Conservation (phyloP, 2,888 invertebrate species). For the Peribatodes rhomboidaria region DNA sequence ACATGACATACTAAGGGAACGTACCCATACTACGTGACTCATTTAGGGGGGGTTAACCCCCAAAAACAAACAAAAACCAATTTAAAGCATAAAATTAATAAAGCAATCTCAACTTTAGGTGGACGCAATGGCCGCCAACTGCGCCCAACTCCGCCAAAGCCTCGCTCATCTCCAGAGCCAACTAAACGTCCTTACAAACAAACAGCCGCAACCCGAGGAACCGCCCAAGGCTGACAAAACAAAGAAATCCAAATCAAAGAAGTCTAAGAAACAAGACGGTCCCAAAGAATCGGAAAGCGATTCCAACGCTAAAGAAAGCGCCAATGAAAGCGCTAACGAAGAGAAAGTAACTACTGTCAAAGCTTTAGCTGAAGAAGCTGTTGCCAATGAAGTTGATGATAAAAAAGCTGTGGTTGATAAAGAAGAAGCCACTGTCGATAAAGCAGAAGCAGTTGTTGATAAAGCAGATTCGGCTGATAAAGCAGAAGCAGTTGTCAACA, state of each 20-base stretch:
- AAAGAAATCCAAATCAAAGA: constrained; percentile 78
- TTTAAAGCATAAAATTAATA: constrained; percentile 6
- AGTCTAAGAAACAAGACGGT: constrained; percentile 56
- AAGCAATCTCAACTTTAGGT: constrained; percentile 66
- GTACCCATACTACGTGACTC: too few relatives aligned
- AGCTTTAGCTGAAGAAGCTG: constrained; percentile 2
- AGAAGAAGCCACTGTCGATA: neutral
- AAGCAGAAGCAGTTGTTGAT: neutral
- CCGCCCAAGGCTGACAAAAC: constrained; percentile 71
- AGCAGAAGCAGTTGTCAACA: constrained; percentile 1
- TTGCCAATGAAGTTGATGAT: constrained; percentile 9
- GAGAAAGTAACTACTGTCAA: constrained; percentile 12
- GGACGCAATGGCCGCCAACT: constrained; percentile 87
- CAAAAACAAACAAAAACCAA: neutral
- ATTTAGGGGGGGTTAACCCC: neutral
- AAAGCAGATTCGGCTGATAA: constrained; percentile 13
- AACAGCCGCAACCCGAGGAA: constrained; percentile 60
- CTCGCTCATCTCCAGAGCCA: constrained; percentile 87
- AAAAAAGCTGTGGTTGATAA: neutral
- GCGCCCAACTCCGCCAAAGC: constrained; percentile 86
- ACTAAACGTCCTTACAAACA: constrained; percentile 78
- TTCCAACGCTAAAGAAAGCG: constrained; percentile 34
- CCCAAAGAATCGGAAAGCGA: constrained; percentile 54
- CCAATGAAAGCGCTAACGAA: constrained; percentile 27
- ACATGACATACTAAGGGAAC: too few relatives aligned